Evolutionary conservation across 1,140 invertebrate genomes (phyloP).

Genomic region (Drosophila malerkotliana): DNA sequence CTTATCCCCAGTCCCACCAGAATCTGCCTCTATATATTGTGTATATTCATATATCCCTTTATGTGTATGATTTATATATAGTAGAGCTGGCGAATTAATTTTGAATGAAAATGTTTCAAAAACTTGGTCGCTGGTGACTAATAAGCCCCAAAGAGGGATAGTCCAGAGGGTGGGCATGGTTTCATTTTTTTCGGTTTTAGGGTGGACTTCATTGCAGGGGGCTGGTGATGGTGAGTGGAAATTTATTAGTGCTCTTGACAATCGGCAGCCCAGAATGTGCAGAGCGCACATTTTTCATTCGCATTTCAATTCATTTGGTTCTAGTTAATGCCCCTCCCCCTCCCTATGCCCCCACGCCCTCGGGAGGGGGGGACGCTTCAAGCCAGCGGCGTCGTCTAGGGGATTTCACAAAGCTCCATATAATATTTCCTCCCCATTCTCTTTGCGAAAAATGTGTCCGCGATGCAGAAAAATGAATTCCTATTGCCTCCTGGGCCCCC

Average conservation of each 20-base stretch:
- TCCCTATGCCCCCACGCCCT: neutral
- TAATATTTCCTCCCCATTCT: neutral
- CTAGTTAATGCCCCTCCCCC: constrained; percentile 37
- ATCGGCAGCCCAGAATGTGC: constrained; percentile 63
- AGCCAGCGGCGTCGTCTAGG: constrained; percentile 9
- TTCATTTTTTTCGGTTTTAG: constrained; percentile 4
- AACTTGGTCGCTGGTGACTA: constrained; percentile 43
- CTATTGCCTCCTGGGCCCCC: constrained; percentile 1
- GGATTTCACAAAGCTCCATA: neutral
- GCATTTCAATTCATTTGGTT: constrained; percentile 56
- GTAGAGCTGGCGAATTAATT: constrained; percentile 28
- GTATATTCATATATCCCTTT: neutral
- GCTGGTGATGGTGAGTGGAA: constrained; percentile 43
- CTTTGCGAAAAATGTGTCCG: constrained; percentile 30
- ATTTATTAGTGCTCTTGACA: constrained; percentile 80
- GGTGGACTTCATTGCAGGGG: constrained; percentile 8
- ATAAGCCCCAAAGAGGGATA: constrained; percentile 23
- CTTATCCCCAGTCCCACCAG: constrained; percentile 33
- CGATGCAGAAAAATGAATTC: constrained; percentile 49
- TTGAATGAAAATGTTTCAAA: constrained; percentile 32
- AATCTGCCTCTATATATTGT: neutral
- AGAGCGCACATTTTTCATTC: constrained; percentile 78
- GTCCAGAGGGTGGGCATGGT: neutral
- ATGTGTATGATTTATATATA: constrained; percentile 37
- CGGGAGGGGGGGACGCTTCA: neutral